Evolutionary conservation across 2,888 invertebrate genomes (phyloP).

Genomic region (Tachina fera): DNA sequence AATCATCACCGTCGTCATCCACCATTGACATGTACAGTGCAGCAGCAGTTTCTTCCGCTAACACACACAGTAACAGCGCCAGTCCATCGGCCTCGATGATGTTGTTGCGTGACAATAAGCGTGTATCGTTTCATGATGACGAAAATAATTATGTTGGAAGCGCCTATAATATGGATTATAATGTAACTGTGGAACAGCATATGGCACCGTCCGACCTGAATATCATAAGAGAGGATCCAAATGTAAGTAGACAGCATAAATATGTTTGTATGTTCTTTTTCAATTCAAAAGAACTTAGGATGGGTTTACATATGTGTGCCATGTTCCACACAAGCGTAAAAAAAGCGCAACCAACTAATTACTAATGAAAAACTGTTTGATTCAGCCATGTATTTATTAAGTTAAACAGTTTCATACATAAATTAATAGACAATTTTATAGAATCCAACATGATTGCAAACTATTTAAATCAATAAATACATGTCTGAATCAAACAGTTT

Average conservation of each 20-base stretch:
- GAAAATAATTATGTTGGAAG: conserved; percentile 81
- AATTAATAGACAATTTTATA: too few species aligned
- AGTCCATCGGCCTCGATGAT: conserved; percentile 71
- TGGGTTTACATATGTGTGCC: too few species aligned
- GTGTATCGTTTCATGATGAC: conserved; percentile 90
- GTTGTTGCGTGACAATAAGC: conserved; percentile 84
- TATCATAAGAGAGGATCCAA: conserved; percentile 90
- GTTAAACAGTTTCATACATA: too few species aligned
- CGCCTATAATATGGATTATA: conserved; percentile 73
- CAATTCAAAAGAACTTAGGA: background rate
- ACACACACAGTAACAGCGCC: conserved; percentile 68
- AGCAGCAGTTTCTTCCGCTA: conserved; percentile 27
- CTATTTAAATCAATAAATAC: too few species aligned
- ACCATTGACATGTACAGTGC: conserved; percentile 66
- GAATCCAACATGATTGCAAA: too few species aligned
- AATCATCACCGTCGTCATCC: conserved; percentile 62
- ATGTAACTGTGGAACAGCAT: conserved; percentile 79
- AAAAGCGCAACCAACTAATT: too few species aligned
- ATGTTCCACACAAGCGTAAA: too few species aligned
- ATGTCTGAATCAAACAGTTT: too few species aligned
- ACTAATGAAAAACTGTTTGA: too few species aligned
- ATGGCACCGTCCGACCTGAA: conserved; percentile 78
- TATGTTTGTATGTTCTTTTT: background rate
- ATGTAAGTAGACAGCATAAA: conserved; percentile 85
- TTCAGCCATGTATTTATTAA: too few species aligned